Evolutionary conservation across 2,888 invertebrate genomes (phyloP).

Genomic region (Megastigmus dorsalis): DNA sequence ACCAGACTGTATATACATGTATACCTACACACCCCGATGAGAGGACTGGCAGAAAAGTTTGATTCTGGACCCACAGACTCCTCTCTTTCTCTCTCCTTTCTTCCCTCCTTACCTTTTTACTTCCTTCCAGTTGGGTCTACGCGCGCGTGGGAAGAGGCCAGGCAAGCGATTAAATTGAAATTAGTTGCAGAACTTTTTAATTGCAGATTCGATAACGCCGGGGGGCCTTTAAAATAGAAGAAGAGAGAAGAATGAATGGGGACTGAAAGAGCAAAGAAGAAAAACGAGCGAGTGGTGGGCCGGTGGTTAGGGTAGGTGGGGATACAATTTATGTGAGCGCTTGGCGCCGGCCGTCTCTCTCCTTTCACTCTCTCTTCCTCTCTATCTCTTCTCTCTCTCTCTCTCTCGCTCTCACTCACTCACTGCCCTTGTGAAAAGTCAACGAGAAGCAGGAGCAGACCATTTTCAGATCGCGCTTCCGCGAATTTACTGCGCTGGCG

Average conservation of each 20-base stretch:
- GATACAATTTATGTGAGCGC: slow-evolving; percentile 23
- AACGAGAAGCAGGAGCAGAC: slow-evolving; percentile 7
- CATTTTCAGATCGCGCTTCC: slow-evolving; percentile 28
- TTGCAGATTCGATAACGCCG: slow-evolving; percentile 71
- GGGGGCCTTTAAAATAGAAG: slow-evolving; percentile 21
- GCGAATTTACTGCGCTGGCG: slow-evolving; percentile 33
- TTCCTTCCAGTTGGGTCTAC: background rate
- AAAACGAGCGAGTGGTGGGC: no score
- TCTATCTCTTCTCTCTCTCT: background rate
- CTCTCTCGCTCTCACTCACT: background rate
- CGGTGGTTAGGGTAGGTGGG: background rate
- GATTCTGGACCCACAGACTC: slow-evolving; percentile 10
- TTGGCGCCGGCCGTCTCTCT: background rate
- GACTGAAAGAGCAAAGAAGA: background rate
- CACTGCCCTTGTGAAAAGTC: background rate
- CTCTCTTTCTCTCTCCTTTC: slow-evolving; percentile 1
- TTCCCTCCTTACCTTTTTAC: background rate
- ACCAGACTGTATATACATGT: no score
- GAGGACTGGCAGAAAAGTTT: slow-evolving; percentile 45
- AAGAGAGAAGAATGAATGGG: background rate
- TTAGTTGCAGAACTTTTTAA: slow-evolving; percentile 72
- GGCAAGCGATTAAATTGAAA: slow-evolving; percentile 71
- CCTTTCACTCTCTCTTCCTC: no score
- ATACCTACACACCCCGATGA: no score
- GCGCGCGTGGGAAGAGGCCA: background rate